Percentiles rank a stretch among this genome's conserved stretches.
These are phyloP conservation scores for Anorthoa munda DNA, from an alignment of 2,888 invertebrate genomes.

Conservation along the genomic window DNA sequence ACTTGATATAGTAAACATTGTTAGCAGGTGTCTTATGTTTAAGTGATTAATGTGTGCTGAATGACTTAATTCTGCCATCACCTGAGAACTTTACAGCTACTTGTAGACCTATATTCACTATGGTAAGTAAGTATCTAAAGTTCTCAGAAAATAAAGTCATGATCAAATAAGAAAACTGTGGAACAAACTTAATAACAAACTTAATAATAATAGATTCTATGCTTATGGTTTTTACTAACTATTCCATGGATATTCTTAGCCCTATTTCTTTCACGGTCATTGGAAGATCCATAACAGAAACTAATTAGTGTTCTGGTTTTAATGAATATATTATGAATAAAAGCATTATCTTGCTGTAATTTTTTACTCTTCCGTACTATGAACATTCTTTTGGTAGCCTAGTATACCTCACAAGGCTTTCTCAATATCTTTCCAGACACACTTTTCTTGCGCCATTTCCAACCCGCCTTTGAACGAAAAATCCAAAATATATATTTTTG, in stretches of 20 bases:
- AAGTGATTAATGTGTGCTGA: neutral
- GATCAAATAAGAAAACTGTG: neutral
- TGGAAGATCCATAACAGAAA: neutral
- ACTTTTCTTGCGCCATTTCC: no score
- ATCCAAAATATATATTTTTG: no score
- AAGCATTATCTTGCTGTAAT: no score
- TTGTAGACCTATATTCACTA: neutral
- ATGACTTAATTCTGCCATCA: neutral
- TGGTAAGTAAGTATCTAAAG: no score
- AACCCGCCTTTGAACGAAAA: no score
- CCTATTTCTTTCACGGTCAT: neutral
- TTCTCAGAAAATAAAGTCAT: neutral
- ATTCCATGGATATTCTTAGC: no score
- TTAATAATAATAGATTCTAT: neutral
- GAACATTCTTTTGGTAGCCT: no score
- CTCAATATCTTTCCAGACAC: no score
- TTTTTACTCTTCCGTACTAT: no score
- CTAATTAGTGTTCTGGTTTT: no score
- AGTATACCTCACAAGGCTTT: no score
- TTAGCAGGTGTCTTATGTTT: neutral
- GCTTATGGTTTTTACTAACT: neutral
- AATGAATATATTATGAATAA: no score
- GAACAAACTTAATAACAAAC: neutral
- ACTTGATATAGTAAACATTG: neutral
- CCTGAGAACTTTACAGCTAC: neutral